phyloP scores from a whole-genome alignment of 2,113 vertebrate species.

The Pycnonotus jocosus region DNA sequence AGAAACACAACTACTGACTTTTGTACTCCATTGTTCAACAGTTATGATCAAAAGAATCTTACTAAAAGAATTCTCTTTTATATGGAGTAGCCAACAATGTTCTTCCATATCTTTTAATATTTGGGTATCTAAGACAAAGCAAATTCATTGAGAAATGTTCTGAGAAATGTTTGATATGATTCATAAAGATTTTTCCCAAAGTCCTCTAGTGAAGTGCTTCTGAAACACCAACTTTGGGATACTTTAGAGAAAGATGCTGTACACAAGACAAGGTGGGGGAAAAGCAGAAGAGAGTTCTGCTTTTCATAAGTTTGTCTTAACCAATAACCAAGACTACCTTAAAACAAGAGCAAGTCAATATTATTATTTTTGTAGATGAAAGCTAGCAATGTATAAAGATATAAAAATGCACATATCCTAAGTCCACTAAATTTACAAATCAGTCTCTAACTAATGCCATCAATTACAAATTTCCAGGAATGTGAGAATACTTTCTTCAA shows the following conservation, averaged over 20 bases:
- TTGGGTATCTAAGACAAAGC: background rate
- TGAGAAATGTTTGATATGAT: background rate
- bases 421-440: background rate
- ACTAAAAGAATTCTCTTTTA: background rate
- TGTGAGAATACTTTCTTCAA: background rate
- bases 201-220: background rate
- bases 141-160: background rate
- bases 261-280: background rate
- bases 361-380: background rate
- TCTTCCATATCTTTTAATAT: background rate
- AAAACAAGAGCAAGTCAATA: background rate
- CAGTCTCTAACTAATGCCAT: background rate
- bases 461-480: background rate
- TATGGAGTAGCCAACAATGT: background rate
- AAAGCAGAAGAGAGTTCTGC: rapidly evolving
- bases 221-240: background rate
- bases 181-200: background rate
- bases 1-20: background rate
- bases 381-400: background rate
- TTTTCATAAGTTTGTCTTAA: background rate
- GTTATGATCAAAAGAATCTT: background rate
- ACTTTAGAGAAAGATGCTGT: background rate
- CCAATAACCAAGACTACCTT: background rate
- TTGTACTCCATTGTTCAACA: background rate
- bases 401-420: background rate